phyloP scores from a whole-genome alignment of 2,113 vertebrate species.

The Lampris incognitus region DNA sequence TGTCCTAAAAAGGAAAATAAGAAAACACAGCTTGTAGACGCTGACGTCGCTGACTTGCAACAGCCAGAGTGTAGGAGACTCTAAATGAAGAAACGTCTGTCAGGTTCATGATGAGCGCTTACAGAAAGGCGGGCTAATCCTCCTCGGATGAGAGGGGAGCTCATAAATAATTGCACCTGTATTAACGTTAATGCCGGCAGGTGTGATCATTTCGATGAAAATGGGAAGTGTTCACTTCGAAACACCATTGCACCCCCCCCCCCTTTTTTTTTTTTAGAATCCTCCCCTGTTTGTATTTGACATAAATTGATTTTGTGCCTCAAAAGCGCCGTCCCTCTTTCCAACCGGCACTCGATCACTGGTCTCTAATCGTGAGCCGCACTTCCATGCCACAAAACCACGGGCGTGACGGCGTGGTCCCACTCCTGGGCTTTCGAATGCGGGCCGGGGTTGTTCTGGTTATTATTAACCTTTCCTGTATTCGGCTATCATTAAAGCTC shows the following conservation, averaged over 20 bases:
- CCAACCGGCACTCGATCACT: slow-evolving; percentile 19
- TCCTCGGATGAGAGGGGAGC: slow-evolving; percentile 27
- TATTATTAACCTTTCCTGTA: slow-evolving; percentile 20
- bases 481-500: slow-evolving; percentile 44
- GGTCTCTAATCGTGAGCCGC: slow-evolving; percentile 2
- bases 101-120: slow-evolving; percentile 41
- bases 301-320: slow-evolving; percentile 60
- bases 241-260: not conserved
- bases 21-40: not conserved
- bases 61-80: not conserved
- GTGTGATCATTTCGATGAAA: slow-evolving; percentile 44
- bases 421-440: slow-evolving; percentile 15
- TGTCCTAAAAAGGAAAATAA: not conserved
- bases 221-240: slow-evolving; percentile 46
- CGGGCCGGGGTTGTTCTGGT: slow-evolving; percentile 40
- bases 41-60: not conserved
- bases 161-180: slow-evolving; percentile 50
- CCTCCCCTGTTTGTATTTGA: slow-evolving; percentile 45
- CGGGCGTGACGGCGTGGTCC: not conserved
- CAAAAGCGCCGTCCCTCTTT: slow-evolving; percentile 49
- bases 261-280: slow-evolving; percentile 23
- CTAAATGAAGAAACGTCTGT: slow-evolving; percentile 36
- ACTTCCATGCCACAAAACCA: slow-evolving; percentile 1
- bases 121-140: slow-evolving; percentile 22
- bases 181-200: slow-evolving; percentile 43